Evolutionary conservation across 2,888 invertebrate genomes (phyloP).

Genomic region (Ferrisia virgata): DNA sequence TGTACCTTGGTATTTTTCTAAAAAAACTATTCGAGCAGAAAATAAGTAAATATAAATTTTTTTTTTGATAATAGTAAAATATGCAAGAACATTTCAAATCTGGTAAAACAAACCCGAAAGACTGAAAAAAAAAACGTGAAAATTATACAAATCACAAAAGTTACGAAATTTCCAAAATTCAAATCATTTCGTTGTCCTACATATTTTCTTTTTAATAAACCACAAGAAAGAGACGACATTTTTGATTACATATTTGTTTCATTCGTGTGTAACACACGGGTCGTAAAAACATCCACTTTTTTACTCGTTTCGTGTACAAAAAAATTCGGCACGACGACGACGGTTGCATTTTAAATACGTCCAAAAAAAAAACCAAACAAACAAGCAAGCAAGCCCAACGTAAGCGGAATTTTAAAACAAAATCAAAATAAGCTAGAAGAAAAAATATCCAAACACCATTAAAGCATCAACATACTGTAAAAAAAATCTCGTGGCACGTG

Average conservation of each 20-base stretch:
- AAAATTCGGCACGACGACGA: background rate
- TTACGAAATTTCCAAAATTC: background rate
- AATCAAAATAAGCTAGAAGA: background rate
- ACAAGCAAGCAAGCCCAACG: no score
- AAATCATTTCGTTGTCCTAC: background rate
- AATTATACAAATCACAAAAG: background rate
- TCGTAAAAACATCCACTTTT: background rate
- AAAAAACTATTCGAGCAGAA: no score
- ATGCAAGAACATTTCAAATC: no score
- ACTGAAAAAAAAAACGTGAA: background rate
- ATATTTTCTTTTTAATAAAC: background rate
- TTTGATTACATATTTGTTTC: background rate
- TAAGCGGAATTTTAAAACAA: background rate
- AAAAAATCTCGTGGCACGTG: background rate
- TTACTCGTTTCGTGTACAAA: background rate
- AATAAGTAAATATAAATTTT: no score
- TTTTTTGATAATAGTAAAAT: no score
- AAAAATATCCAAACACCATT: background rate
- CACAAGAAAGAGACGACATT: background rate
- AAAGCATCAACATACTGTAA: background rate
- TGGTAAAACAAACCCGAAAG: no score
- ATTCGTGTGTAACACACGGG: background rate
- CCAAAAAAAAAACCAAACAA: no score
- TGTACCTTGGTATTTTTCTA: no score
- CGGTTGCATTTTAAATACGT: background rate